Conservation (phyloP, 2,888 invertebrate genomes). For the Sarcophaga variegata region DNA sequence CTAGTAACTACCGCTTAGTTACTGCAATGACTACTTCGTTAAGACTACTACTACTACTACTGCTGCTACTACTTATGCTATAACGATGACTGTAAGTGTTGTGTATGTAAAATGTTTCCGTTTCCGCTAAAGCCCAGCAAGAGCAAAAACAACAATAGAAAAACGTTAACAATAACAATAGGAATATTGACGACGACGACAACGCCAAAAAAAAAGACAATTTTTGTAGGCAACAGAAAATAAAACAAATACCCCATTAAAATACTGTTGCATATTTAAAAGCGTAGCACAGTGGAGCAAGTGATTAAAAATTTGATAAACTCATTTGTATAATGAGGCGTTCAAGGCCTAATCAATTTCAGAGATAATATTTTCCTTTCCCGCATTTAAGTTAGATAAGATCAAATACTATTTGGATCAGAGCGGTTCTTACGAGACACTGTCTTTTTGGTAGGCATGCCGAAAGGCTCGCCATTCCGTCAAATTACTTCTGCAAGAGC, state of each 20-base stretch:
- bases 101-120: slow-evolving; percentile 65
- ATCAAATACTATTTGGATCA: too few relatives aligned
- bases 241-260: slow-evolving; percentile 28
- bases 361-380: too few relatives aligned
- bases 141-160: slow-evolving; percentile 8
- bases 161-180: not conserved
- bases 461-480: too few relatives aligned
- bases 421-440: too few relatives aligned
- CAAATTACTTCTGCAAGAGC: too few relatives aligned
- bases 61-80: not conserved
- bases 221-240: slow-evolving; percentile 24
- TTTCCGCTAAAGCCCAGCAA: slow-evolving; percentile 51
- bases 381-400: too few relatives aligned
- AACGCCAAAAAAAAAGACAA: slow-evolving; percentile 20
- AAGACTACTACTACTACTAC: slow-evolving; percentile 3
- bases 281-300: slow-evolving; percentile 10
- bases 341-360: too few relatives aligned
- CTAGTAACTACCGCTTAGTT: slow-evolving; percentile 2
- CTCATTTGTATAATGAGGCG: too few relatives aligned
- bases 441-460: too few relatives aligned
- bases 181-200: slow-evolving; percentile 3
- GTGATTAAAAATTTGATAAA: not conserved
- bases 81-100: slow-evolving; percentile 37
- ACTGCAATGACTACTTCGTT: not conserved
- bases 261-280: slow-evolving; percentile 51